Conservation (phyloP, 2,888 invertebrate genomes). For the Clusia tigrina region DNA sequence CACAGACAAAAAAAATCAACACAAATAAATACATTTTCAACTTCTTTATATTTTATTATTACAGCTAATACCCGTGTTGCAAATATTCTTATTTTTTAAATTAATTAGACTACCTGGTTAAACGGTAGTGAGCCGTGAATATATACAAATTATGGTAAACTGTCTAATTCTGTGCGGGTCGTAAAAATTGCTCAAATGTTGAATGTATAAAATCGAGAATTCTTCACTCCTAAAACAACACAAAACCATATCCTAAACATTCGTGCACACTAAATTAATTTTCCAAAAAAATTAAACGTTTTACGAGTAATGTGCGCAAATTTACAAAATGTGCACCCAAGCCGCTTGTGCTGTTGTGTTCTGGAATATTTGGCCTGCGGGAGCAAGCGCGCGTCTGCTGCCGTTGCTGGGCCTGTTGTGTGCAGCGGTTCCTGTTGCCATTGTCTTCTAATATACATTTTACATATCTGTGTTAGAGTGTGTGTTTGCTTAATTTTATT, state of each 20-base stretch:
- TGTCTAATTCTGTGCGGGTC: no score
- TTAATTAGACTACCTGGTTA: no score
- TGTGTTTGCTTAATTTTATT: conserved; percentile 5
- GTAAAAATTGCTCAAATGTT: no score
- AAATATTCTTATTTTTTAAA: no score
- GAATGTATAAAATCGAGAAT: no score
- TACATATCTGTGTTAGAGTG: not conserved
- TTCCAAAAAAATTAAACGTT: not conserved
- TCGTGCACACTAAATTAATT: conserved; percentile 19
- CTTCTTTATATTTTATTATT: no score
- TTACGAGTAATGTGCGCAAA: no score
- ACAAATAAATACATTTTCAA: no score
- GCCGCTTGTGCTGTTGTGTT: not conserved
- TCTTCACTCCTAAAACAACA: not conserved
- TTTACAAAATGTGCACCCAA: conserved; percentile 14
- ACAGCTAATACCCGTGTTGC: no score
- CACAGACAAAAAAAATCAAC: no score
- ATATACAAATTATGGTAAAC: no score
- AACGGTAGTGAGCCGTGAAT: no score
- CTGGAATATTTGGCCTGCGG: conserved; percentile 15
- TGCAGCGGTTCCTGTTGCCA: not conserved
- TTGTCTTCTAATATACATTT: not conserved
- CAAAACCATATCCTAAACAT: not conserved
- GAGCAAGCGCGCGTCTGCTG: not conserved
- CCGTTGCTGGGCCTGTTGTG: not conserved